Base-by-base conservation (phyloP, 2,113 vertebrate genomes). In the Brachyistius frenatus region DNA sequence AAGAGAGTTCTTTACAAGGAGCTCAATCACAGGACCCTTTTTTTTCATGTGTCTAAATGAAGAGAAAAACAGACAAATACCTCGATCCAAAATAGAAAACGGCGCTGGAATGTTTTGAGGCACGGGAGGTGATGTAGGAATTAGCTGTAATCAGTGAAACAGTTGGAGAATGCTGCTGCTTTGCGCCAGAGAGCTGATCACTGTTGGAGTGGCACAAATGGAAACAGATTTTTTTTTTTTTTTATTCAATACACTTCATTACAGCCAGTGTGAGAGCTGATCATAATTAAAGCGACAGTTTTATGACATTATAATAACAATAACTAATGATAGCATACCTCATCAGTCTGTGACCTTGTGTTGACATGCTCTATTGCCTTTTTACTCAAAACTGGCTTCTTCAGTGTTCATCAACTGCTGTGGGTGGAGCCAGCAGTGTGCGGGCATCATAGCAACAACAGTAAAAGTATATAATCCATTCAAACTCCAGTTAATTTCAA, bases 91-190 rank as follows among this genome's bases (percentile, higher is more conserved):
- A 89, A 91, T 78, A 88, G 80, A 46, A 86, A 78, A 41, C 32
- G 5, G 49, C 2, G 13, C 36, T 73, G 74, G 78, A 90, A 85
- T 88, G 76, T 74, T 80, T 74, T 13, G 30, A 84, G 76, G 84
- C 47, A 76, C 14, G 9, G 41, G 81, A 82, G 82, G 86, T 88
- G 84, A 88, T 56, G 64, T 47, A 73, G 68, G 66, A 90, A 86
- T 92, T 86, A 88, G 66, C 74, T 78, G 44, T 86, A 82, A 88
- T 91, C 78, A 66, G 75, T 64, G 70, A 90, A 83, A 80, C 47
- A 76, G 66, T 77, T 68, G 11, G 58, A 87, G 82, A 89, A 89
- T 88, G 86, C 72, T 13, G 79, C 77, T 73, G 63, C 66, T 88
- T 69, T 66, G 36, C 79, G 63, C 86, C 23, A 85, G 31, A 37